Evolutionary conservation across 2,888 invertebrate genomes (phyloP).

Genomic region (Stenurella melanura): DNA sequence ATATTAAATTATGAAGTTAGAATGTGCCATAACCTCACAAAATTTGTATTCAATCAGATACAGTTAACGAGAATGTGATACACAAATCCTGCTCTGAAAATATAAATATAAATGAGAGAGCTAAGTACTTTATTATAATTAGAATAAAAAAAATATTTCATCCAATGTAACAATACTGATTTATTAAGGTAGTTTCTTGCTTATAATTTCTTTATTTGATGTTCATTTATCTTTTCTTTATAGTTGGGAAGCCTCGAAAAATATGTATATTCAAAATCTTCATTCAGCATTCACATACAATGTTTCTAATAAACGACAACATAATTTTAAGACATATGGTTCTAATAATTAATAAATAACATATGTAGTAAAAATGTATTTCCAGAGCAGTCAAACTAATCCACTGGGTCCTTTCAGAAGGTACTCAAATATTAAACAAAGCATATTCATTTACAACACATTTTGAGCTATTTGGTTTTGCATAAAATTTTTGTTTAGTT

Average conservation of each 20-base stretch:
- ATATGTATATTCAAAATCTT: neutral
- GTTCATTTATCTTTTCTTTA: neutral
- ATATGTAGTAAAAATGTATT: neutral
- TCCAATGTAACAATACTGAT: neutral
- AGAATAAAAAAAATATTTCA: neutral
- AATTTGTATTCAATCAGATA: no score
- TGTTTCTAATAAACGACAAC: neutral
- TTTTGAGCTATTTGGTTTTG: no score
- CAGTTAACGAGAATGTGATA: neutral
- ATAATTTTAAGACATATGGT: neutral
- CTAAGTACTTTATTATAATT: neutral
- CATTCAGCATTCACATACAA: neutral
- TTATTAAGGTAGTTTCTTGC: neutral
- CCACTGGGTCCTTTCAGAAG: no score
- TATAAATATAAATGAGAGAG: neutral
- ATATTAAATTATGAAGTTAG: no score
- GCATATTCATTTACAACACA: no score
- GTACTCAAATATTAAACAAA: no score
- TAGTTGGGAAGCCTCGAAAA: neutral
- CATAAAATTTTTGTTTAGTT: no score
- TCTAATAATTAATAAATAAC: neutral
- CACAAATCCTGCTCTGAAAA: neutral
- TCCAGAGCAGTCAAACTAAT: neutral
- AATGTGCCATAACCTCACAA: no score
- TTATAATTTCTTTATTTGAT: conserved; percentile 11